A percentile compares a stretch with the other conserved stretches of the same genome.
phyloP scores from a whole-genome alignment of 2,797 vertebrate species.

The Echeneis naucrates region DNA sequence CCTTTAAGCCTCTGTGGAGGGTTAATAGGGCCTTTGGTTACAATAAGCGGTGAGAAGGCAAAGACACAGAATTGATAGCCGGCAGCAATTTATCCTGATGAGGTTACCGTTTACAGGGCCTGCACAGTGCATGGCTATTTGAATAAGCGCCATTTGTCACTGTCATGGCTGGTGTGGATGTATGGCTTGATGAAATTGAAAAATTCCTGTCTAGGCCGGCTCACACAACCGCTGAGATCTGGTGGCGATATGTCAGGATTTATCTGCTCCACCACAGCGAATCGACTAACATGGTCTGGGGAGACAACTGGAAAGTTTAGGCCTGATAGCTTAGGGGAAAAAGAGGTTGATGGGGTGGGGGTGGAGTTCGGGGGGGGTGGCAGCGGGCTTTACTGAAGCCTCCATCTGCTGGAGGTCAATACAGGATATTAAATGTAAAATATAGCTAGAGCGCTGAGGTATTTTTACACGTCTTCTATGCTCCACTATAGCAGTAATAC shows the following conservation, averaged over 20 bases:
- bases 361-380: no score
- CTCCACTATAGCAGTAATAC: not conserved
- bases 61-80: constrained; percentile 83
- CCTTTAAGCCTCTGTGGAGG: constrained; percentile 38
- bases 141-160: constrained; percentile 79
- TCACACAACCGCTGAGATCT: constrained; percentile 58
- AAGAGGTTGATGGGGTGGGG: no score
- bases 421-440: not conserved
- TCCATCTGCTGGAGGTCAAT: constrained; percentile 26
- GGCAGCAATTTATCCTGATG: constrained; percentile 79
- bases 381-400: constrained; percentile 10
- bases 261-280: constrained; percentile 77
- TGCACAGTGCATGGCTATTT: constrained; percentile 70
- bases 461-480: constrained; percentile 3
- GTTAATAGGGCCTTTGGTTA: constrained; percentile 66
- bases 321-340: constrained; percentile 56
- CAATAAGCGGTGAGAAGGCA: constrained; percentile 58
- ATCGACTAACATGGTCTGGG: constrained; percentile 64
- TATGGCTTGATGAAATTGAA: constrained; percentile 78
- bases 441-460: not conserved
- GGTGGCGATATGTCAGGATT: constrained; percentile 77
- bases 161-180: constrained; percentile 69
- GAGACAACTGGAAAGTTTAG: constrained; percentile 63
- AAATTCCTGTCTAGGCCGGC: constrained; percentile 68
- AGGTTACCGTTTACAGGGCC: constrained; percentile 81